Conservation (phyloP, 2,113 vertebrate species). For the Macquaria australasica region DNA sequence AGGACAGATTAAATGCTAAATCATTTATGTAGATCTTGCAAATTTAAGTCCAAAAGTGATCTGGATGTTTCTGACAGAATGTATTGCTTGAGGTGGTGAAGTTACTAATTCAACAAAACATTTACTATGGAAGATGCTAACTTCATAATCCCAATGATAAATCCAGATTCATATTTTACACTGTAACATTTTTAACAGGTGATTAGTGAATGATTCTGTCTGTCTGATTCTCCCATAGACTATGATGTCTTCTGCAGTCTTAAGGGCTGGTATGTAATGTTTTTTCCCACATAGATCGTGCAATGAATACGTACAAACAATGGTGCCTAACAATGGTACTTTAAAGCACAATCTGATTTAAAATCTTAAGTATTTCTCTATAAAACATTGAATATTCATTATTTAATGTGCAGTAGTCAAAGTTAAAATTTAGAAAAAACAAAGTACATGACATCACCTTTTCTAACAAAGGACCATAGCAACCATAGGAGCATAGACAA, state of each 20-base stretch:
- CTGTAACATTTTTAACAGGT: neutral
- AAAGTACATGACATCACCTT: neutral
- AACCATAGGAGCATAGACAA: neutral
- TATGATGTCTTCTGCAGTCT: too few species aligned
- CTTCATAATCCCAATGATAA: neutral
- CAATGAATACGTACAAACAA: too few species aligned
- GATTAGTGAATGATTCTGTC: neutral
- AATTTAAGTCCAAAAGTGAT: neutral
- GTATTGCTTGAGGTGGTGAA: too few species aligned
- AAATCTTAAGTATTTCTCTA: neutral
- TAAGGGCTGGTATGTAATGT: too few species aligned
- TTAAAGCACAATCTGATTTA: too few species aligned
- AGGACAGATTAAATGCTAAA: neutral
- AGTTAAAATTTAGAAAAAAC: neutral
- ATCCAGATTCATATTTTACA: neutral
- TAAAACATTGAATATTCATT: neutral
- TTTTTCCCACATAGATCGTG: neutral
- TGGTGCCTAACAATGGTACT: too few species aligned
- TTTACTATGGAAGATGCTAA: neutral
- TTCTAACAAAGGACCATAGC: too few species aligned
- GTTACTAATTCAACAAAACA: too few species aligned
- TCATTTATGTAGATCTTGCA: neutral
- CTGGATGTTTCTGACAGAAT: neutral
- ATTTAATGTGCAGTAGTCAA: too few species aligned
- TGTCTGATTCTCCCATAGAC: neutral